phyloP scores from a whole-genome alignment of 2,888 invertebrate genomes.

The Nymphalis polychloros region DNA sequence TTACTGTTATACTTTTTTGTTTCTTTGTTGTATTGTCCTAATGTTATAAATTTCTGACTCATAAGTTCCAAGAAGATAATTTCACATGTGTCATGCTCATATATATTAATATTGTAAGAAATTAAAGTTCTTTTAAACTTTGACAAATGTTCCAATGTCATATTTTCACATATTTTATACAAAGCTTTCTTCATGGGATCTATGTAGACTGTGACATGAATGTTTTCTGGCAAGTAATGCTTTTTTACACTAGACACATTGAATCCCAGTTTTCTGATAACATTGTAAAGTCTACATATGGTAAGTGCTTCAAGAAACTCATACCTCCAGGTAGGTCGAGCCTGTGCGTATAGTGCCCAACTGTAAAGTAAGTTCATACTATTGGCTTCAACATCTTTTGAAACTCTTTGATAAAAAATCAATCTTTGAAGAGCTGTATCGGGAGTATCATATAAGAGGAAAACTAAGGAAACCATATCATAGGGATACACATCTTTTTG shows the following conservation, averaged over 20 bases:
- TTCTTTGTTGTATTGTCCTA: slow-evolving; percentile 42
- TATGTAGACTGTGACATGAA: slow-evolving; percentile 51
- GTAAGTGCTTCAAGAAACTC: slow-evolving; percentile 72
- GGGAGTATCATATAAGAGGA: slow-evolving; percentile 68
- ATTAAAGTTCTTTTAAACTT: slow-evolving; percentile 61
- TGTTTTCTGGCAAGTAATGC: slow-evolving; percentile 56
- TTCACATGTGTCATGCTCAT: slow-evolving; percentile 64
- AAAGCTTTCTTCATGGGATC: slow-evolving; percentile 66
- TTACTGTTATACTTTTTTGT: slow-evolving; percentile 42
- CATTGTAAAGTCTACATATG: slow-evolving; percentile 61
- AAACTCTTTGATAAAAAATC: slow-evolving; percentile 61
- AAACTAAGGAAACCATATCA: slow-evolving; percentile 69
- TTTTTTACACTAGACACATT: slow-evolving; percentile 53
- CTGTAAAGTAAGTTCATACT: slow-evolving; percentile 63
- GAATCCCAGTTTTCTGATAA: slow-evolving; percentile 67
- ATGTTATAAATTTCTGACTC: slow-evolving; percentile 62
- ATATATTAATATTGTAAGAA: slow-evolving; percentile 58
- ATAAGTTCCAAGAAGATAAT: slow-evolving; percentile 65
- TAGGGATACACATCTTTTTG: slow-evolving; percentile 66
- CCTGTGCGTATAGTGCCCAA: slow-evolving; percentile 64
- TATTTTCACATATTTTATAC: slow-evolving; percentile 68
- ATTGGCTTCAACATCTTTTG: slow-evolving; percentile 52
- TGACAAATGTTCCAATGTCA: slow-evolving; percentile 53
- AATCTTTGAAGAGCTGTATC: slow-evolving; percentile 69
- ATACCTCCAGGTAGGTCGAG: slow-evolving; percentile 60